Evolutionary conservation across 53 echinoderm and acorn worm genomes (phyloP).

Genomic region (Zoroaster sp.): DNA sequence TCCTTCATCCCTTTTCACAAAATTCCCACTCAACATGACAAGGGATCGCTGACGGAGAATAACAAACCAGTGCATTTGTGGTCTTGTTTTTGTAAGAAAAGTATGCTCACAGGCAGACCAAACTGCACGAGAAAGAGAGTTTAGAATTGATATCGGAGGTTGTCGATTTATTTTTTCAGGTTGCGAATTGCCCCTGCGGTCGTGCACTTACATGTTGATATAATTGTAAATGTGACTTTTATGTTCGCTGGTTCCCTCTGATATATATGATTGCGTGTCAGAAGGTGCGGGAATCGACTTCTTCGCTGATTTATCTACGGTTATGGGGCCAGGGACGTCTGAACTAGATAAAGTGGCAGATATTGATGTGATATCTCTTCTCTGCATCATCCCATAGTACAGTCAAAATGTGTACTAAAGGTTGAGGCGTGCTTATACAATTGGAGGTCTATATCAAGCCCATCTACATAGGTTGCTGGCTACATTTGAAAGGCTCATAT

Average conservation of each 20-base stretch:
- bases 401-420: neutral
- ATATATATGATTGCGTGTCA: neutral
- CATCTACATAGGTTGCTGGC: too few species aligned
- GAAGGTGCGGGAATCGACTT: neutral
- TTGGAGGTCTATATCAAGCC: too few species aligned
- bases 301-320: neutral
- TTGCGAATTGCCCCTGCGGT: neutral
- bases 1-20: too few species aligned
- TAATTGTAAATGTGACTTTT: neutral
- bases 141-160: neutral
- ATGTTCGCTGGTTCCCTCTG: neutral
- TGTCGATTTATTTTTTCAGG: constrained; percentile 23
- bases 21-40: neutral
- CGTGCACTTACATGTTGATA: neutral
- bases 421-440: too few species aligned
- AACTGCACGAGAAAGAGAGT: neutral
- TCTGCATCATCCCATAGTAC: neutral
- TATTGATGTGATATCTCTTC: neutral
- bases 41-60: neutral
- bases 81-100: neutral
- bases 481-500: too few species aligned
- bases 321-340: neutral
- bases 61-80: neutral
- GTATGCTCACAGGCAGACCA: neutral
- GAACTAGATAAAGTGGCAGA: neutral